Conservation (phyloP, 2,888 invertebrate genomes). For the Ferdinandea cuprea region DNA sequence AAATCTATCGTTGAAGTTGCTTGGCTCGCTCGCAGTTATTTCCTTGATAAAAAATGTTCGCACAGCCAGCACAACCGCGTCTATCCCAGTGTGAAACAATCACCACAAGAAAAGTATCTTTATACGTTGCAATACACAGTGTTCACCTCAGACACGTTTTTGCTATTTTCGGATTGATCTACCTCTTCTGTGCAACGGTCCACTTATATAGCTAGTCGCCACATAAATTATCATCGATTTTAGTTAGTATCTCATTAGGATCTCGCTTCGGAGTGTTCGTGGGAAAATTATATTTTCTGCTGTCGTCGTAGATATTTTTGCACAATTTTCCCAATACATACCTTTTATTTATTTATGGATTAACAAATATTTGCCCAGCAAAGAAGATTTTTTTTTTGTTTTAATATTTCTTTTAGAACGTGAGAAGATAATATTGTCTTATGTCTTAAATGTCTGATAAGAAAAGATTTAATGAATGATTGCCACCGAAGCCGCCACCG, state of each 20-base stretch:
- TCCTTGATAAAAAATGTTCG: conserved; percentile 22
- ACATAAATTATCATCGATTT: conserved; percentile 71
- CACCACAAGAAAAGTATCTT: neutral
- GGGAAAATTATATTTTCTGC: conserved; percentile 22
- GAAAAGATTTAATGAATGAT: neutral
- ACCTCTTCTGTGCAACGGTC: conserved; percentile 36
- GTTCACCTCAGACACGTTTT: conserved; percentile 43
- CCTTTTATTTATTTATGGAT: conserved; percentile 18
- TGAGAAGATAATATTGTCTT: conserved; percentile 1
- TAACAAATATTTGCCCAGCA: conserved; percentile 8
- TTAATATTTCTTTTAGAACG: neutral
- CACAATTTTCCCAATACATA: neutral
- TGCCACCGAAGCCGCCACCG: too few relatives aligned
- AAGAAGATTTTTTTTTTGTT: neutral
- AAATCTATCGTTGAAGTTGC: neutral
- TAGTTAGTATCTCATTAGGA: conserved; percentile 71
- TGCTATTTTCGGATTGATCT: conserved; percentile 62
- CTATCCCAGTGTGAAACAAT: neutral
- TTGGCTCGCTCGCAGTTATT: neutral
- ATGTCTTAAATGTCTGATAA: neutral
- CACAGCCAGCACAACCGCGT: conserved; percentile 1
- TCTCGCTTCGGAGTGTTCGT: conserved; percentile 49
- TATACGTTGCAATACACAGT: neutral
- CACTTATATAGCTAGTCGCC: conserved; percentile 62
- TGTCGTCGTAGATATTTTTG: conserved; percentile 2